A percentile compares a stretch with the other conserved stretches of the same genome.
phyloP scores from a whole-genome alignment of 2,797 vertebrate genomes.

The Echeneis naucrates region DNA sequence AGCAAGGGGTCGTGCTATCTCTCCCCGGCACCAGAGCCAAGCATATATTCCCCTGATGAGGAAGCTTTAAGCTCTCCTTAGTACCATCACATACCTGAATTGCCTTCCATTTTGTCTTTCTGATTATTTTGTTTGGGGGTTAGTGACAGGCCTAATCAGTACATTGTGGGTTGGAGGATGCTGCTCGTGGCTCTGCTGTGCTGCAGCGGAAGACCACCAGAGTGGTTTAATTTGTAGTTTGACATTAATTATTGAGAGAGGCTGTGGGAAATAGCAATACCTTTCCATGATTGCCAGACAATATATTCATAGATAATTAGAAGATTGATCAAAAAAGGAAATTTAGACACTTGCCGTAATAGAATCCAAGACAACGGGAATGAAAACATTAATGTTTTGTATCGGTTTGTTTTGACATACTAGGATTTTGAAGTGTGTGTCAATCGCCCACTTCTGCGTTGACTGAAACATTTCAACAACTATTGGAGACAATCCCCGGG shows the following conservation, averaged over 20 bases:
- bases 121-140: constrained; percentile 71
- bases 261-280: constrained; percentile 58
- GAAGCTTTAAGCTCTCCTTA: constrained; percentile 72
- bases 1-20: constrained; percentile 79
- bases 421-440: background rate
- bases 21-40: constrained; percentile 65
- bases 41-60: constrained; percentile 79
- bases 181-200: constrained; percentile 55
- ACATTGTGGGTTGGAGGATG: constrained; percentile 50
- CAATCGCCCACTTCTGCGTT: constrained; percentile 3
- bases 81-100: constrained; percentile 74
- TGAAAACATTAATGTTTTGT: constrained; percentile 8
- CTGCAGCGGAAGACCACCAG: constrained; percentile 64
- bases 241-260: constrained; percentile 72
- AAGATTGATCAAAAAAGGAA: constrained; percentile 45
- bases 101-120: constrained; percentile 76
- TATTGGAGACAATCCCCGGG: constrained; percentile 1
- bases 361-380: constrained; percentile 28
- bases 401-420: constrained; percentile 1
- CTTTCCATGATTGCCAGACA: constrained; percentile 44
- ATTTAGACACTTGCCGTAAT: constrained; percentile 35
- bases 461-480: background rate
- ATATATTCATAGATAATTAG: constrained; percentile 66
- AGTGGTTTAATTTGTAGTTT: constrained; percentile 70
- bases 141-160: constrained; percentile 73